A percentile compares a stretch with the other conserved stretches of the same genome.
phyloP scores from a whole-genome alignment of 2,113 vertebrate genomes.

The Peromyscus californicus region DNA sequence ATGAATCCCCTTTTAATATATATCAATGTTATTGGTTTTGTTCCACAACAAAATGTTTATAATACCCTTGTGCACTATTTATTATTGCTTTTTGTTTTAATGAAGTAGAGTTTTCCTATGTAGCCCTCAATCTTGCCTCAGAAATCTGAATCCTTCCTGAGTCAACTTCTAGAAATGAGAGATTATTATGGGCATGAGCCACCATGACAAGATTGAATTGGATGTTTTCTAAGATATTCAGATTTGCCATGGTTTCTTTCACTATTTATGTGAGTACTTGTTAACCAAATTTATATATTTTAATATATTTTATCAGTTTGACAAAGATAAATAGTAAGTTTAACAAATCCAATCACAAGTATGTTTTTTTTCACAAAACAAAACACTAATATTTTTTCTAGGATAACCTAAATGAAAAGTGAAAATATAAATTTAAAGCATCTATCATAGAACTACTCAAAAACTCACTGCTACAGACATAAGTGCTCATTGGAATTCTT shows the following conservation, averaged over 20 bases:
- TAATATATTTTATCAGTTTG: neutral
- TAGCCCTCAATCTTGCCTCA: neutral
- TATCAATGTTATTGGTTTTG: neutral
- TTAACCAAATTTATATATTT: neutral
- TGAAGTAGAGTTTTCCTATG: neutral
- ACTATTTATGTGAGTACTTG: neutral
- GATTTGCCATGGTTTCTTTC: neutral
- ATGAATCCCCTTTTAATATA: neutral
- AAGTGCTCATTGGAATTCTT: neutral
- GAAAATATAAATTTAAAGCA: neutral
- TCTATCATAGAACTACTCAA: neutral
- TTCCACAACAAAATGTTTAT: neutral
- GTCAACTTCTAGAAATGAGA: neutral
- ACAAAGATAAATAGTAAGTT: neutral
- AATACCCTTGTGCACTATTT: neutral
- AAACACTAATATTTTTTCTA: neutral
- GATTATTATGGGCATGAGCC: neutral
- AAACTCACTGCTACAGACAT: neutral
- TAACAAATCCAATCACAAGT: neutral
- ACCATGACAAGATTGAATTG: too few species aligned
- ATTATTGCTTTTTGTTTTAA: neutral
- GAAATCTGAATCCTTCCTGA: neutral
- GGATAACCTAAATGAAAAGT: neutral
- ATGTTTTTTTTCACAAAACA: neutral
- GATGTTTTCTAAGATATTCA: neutral